These are phyloP conservation scores for Drosophila longiperda DNA, from an alignment of 2,888 invertebrate genomes.

Conservation along the genomic window DNA sequence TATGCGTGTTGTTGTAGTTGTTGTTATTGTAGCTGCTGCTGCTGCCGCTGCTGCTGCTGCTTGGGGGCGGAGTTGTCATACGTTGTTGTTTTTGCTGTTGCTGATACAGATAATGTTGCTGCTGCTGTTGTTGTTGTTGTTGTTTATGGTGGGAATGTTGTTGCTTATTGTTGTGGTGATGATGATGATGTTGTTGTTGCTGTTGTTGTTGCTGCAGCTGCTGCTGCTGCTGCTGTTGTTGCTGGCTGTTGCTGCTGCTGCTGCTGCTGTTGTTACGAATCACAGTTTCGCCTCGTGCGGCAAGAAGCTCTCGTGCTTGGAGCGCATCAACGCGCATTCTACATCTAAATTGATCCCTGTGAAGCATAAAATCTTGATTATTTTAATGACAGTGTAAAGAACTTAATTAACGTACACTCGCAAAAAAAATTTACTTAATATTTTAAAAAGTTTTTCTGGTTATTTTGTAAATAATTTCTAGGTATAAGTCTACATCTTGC, in stretches of 20 bases:
- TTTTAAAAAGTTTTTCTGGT: too few relatives aligned
- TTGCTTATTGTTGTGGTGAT: slow-evolving; percentile 73
- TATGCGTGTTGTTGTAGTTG: slow-evolving; percentile 68
- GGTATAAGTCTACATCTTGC: too few relatives aligned
- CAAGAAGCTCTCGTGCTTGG: slow-evolving; percentile 84
- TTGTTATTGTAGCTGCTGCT: slow-evolving; percentile 38
- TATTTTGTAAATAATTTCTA: too few relatives aligned
- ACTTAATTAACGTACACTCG: background rate
- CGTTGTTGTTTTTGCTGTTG: slow-evolving; percentile 64
- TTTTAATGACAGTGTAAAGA: background rate
- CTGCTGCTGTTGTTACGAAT: slow-evolving; percentile 69
- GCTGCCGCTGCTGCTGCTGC: slow-evolving; percentile 28
- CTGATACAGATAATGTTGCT: slow-evolving; percentile 58
- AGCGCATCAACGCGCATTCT: slow-evolving; percentile 85
- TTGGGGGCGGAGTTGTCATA: slow-evolving; percentile 45
- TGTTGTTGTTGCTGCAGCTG: slow-evolving; percentile 58
- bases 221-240: slow-evolving; percentile 56
- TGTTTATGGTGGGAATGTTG: slow-evolving; percentile 76
- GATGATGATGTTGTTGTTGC: slow-evolving; percentile 63
- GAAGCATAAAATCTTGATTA: background rate
- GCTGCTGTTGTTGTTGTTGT: slow-evolving; percentile 58
- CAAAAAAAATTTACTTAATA: background rate
- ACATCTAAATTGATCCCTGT: slow-evolving; percentile 84
- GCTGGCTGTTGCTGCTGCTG: slow-evolving; percentile 52
- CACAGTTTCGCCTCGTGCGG: slow-evolving; percentile 81